These are phyloP conservation scores for Hapalemur alaotrensis DNA, from an alignment of 2,797 vertebrate species.

Conservation along the genomic window DNA sequence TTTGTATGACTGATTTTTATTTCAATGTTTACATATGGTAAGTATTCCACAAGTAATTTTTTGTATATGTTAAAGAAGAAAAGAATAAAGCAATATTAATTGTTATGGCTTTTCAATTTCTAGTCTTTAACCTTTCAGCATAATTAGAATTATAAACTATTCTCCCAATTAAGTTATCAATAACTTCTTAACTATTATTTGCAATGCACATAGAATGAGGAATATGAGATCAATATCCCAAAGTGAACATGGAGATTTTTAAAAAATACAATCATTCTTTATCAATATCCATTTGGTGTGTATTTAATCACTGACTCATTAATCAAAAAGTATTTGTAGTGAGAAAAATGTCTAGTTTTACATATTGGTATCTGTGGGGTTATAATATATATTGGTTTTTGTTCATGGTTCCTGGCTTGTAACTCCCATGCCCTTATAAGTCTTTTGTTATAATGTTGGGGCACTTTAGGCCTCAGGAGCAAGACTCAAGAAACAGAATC, in stretches of 20 bases:
- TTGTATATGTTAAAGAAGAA: background rate
- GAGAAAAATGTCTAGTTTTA: conserved; percentile 11
- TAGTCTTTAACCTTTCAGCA: background rate
- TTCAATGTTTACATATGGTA: background rate
- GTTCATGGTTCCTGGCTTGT: background rate
- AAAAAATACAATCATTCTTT: conserved; percentile 4
- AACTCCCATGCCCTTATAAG: background rate
- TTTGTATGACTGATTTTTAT: background rate
- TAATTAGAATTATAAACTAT: conserved; percentile 1
- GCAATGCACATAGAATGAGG: background rate
- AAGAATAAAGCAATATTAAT: background rate
- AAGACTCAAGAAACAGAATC: background rate
- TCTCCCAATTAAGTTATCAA: conserved; percentile 11
- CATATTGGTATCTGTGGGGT: background rate
- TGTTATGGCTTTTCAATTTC: conserved; percentile 22
- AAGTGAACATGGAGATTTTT: background rate
- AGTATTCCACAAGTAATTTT: background rate
- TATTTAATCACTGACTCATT: background rate
- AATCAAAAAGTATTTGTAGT: conserved; percentile 4
- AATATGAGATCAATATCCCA: background rate
- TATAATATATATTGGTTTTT: background rate
- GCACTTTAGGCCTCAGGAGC: background rate
- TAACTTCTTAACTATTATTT: conserved; percentile 9
- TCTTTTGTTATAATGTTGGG: background rate
- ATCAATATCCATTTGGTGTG: background rate